Evolutionary conservation across 1,140 invertebrate genomes (phyloP).

Genomic region (Tetramorium alpestre): DNA sequence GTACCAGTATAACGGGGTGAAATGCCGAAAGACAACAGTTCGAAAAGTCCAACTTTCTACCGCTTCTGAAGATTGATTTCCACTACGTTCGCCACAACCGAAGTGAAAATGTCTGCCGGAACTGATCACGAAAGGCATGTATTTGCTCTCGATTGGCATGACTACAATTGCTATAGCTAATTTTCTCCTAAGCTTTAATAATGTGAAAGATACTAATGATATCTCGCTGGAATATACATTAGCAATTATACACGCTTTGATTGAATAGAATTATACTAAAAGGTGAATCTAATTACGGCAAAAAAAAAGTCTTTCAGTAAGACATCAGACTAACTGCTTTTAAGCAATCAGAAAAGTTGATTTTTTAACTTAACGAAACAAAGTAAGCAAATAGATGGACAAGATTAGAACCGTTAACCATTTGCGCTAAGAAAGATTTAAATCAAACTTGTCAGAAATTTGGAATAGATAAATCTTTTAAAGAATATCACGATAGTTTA

Average conservation of each 20-base stretch:
- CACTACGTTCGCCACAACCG: neutral
- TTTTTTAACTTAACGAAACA: neutral
- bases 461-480: neutral
- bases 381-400: neutral
- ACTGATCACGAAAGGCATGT: neutral
- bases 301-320: neutral
- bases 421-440: neutral
- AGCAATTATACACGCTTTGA: neutral
- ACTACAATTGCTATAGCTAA: neutral
- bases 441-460: neutral
- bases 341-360: neutral
- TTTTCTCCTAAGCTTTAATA: neutral
- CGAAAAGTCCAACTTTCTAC: constrained; percentile 59
- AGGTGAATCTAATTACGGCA: neutral
- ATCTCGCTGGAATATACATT: neutral
- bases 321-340: neutral
- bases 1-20: neutral
- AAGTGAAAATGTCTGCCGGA: constrained; percentile 16
- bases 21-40: constrained; percentile 22
- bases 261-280: constrained; percentile 7
- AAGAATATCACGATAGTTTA: neutral
- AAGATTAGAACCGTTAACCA: neutral
- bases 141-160: constrained; percentile 6
- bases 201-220: neutral
- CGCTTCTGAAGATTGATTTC: constrained; percentile 33